Percentiles rank a stretch among this genome's conserved stretches.
These are phyloP conservation scores for Oligia latruncula DNA, from an alignment of 2,888 invertebrate genomes.

Conservation along the genomic window DNA sequence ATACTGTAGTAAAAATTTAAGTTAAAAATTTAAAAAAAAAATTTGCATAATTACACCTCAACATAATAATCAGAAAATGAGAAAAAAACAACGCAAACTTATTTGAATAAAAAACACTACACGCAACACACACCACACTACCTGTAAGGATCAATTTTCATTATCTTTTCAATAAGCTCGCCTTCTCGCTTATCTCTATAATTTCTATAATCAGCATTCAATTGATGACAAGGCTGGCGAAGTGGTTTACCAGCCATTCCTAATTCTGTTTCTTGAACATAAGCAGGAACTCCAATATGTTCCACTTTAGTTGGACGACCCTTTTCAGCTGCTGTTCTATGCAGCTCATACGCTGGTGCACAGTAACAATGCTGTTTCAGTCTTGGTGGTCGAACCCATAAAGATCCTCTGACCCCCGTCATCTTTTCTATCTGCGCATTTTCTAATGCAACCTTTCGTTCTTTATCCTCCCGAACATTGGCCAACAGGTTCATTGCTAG, in stretches of 20 bases:
- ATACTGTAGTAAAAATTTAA: neutral
- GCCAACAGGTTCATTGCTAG: slow-evolving; percentile 82
- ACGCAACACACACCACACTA: slow-evolving; percentile 50
- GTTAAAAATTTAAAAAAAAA: too few relatives aligned
- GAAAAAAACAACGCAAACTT: neutral
- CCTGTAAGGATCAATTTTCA: slow-evolving; percentile 82
- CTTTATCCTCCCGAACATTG: slow-evolving; percentile 78
- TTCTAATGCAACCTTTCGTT: slow-evolving; percentile 80
- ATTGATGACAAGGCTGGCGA: slow-evolving; percentile 68
- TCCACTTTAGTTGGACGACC: slow-evolving; percentile 79
- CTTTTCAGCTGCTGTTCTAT: slow-evolving; percentile 78
- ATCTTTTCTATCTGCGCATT: slow-evolving; percentile 80
- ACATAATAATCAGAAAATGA: neutral
- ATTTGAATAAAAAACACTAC: neutral
- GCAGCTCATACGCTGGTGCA: slow-evolving; percentile 80
- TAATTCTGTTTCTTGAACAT: slow-evolving; percentile 79
- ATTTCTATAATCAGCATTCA: slow-evolving; percentile 75
- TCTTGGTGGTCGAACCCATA: slow-evolving; percentile 80
- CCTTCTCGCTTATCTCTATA: slow-evolving; percentile 78
- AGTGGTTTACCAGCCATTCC: slow-evolving; percentile 74
- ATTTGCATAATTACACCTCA: neutral
- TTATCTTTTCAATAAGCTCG: slow-evolving; percentile 73
- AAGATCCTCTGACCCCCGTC: slow-evolving; percentile 72
- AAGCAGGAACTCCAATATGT: slow-evolving; percentile 80
- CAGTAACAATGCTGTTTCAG: slow-evolving; percentile 78